Conservation (phyloP, 2,797 vertebrate genomes). For the Tamandua tetradactyla region DNA sequence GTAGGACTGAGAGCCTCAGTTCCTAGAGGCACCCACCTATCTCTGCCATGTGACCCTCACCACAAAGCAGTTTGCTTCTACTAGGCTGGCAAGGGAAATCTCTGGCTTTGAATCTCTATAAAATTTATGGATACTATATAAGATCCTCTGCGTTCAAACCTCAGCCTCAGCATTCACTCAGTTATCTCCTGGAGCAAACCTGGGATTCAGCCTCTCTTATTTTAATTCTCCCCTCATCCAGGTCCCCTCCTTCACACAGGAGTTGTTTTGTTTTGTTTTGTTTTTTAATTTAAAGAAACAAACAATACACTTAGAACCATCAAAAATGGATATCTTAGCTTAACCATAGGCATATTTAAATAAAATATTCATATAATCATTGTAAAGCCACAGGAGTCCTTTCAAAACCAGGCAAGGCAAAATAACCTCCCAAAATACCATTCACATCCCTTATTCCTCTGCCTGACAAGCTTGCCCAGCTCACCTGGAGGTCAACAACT, state of each 20-base stretch:
- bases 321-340: too few species aligned
- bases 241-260: background rate
- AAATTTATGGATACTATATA: too few species aligned
- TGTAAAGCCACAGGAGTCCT: too few species aligned
- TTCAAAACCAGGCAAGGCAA: background rate
- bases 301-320: too few species aligned
- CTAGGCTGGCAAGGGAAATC: background rate
- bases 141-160: background rate
- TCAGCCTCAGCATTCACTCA: background rate
- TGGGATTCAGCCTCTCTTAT: background rate
- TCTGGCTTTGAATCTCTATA: too few species aligned
- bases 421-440: background rate
- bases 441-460: background rate
- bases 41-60: background rate
- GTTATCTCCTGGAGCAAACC: background rate
- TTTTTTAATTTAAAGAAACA: too few species aligned
- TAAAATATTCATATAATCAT: too few species aligned
- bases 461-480: background rate
- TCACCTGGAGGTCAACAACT: background rate
- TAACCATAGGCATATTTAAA: too few species aligned
- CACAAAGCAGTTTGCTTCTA: background rate
- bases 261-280: too few species aligned
- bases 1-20: too few species aligned
- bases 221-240: fast-evolving
- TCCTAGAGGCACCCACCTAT: too few species aligned